Conservation (phyloP, 2,888 invertebrate genomes). For the Gerris lacustris region DNA sequence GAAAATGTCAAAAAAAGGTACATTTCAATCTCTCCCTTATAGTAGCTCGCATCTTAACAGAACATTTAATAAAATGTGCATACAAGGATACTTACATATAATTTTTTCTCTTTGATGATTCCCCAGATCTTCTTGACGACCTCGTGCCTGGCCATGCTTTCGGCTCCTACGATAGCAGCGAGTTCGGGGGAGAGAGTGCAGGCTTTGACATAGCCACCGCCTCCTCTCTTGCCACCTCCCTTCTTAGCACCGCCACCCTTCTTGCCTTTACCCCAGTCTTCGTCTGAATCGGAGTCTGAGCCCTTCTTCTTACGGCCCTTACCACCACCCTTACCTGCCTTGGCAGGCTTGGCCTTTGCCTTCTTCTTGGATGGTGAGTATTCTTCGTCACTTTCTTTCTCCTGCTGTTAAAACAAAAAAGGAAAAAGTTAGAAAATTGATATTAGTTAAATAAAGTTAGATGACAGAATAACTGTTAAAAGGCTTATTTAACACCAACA, state of each 20-base stretch:
- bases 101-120: conserved; percentile 74
- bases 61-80: not conserved
- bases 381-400: conserved; percentile 45
- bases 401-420: conserved; percentile 22
- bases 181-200: conserved; percentile 74
- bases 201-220: conserved; percentile 64
- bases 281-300: conserved; percentile 54
- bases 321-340: conserved; percentile 44
- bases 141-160: conserved; percentile 73
- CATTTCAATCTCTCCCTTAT: not conserved
- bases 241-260: conserved; percentile 38
- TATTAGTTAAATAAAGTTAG: conserved; percentile 2
- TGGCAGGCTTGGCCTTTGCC: conserved; percentile 37
- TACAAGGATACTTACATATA: conserved; percentile 45
- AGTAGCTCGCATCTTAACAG: not conserved
- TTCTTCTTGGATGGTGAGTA: conserved; percentile 43
- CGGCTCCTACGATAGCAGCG: conserved; percentile 70
- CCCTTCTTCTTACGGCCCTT: conserved; percentile 43
- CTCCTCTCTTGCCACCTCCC: conserved; percentile 34
- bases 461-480: not conserved
- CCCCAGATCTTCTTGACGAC: conserved; percentile 84
- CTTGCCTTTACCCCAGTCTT: conserved; percentile 53
- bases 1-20: not conserved
- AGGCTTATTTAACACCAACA: no score
- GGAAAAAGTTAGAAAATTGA: not conserved